Conservation (phyloP, 1,140 invertebrate genomes). For the Brachionus calyciflorus region DNA sequence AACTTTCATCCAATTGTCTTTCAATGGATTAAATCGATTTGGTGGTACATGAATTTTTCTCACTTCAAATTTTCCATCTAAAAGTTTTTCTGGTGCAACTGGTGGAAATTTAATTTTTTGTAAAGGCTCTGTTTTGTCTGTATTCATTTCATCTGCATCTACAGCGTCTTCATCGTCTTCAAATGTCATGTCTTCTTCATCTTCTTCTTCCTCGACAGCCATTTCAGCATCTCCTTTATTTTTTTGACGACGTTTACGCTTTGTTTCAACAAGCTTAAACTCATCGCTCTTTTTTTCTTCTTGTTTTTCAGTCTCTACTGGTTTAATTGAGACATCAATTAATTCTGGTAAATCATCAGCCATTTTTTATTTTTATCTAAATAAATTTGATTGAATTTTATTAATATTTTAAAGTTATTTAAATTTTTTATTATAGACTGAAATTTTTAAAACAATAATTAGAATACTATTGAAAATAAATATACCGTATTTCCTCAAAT, state of each 20-base stretch:
- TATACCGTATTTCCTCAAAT: no score
- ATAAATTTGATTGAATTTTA: no score
- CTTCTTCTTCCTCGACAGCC: neutral
- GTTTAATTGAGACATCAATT: constrained; percentile 34
- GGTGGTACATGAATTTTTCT: constrained; percentile 68
- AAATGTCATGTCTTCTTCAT: neutral
- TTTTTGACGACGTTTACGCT: constrained; percentile 31
- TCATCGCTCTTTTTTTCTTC: neutral
- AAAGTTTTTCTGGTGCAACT: neutral
- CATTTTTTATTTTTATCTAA: no score
- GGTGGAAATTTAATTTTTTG: constrained; percentile 23
- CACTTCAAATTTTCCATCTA: constrained; percentile 52
- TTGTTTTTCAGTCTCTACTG: neutral
- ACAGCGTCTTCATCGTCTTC: constrained; percentile 30
- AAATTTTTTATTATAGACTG: no score
- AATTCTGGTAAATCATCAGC: constrained; percentile 43
- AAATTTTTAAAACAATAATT: no score
- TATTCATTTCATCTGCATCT: neutral
- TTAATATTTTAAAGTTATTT: no score
- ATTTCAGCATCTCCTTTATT: neutral
- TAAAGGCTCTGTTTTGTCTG: constrained; percentile 5
- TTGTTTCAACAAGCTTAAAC: constrained; percentile 5
- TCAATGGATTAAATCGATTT: constrained; percentile 83
- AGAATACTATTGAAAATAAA: no score
- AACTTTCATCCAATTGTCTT: constrained; percentile 95